Evolutionary conservation across 2,888 invertebrate species (phyloP), one percentile per base, ranked within the genome.

Genomic region (Caenorhabditis afra): DNA sequence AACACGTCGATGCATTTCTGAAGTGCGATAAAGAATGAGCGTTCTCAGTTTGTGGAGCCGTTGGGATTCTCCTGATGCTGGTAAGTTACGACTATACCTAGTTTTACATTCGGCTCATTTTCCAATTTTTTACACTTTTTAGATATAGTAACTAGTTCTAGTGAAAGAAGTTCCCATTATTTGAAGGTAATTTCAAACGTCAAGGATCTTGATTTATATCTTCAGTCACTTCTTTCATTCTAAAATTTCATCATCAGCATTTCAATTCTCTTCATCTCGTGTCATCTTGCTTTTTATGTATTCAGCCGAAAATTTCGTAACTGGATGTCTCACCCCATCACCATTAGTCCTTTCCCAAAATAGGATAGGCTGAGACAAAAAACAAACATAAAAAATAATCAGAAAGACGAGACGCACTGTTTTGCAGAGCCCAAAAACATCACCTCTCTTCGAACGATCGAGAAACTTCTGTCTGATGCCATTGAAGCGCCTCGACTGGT

Each of bases 401-500:
- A 55, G 39, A 52, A 23, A 29, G 50, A 68, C 35, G 41, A 44
- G 23, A 39, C 20, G 14, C 20, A 35, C 37, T n/a, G 1, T 23
- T 8, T 70, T 65, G 1, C 64, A 76, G 76, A 76, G 23, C 68
- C 76, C 44, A 76, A 50, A 65, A 78, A 78, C 61, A 58, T 78
- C 41, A 78, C 78, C 22, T 61, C 71, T 67, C 67, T 73, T 59
- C 73, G 73, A 73, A 53, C 45, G 12, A 55, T 73, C 57, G 79
- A 79, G 50, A 79, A 79, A 68, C 67, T 79, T 62, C 53, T 79
- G 35, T 61, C 79, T 16, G 79, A 73, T 67, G 67, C 73, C 4
- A 67, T 79, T 57, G 79, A 79, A 73, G 58, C 67, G 2, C 73
- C 73, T 47, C 62, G 62, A 35, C 44, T 50, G 12, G 73, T 68